Evolutionary conservation across 2,888 invertebrate species (phyloP).

Genomic region (Chalcosyrphus nemorum): DNA sequence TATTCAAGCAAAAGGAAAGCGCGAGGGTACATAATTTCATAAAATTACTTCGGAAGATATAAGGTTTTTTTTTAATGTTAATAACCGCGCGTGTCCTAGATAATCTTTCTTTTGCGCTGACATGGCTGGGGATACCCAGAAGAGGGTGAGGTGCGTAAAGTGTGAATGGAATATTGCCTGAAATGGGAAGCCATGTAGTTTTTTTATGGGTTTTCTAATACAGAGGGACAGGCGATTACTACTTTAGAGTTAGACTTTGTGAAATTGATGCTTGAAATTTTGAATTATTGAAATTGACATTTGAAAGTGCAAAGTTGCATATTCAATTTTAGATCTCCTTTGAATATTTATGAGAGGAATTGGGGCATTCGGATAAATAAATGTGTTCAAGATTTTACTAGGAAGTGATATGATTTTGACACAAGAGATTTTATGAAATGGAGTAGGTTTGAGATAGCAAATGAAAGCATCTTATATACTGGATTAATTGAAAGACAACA

Average conservation of each 20-base stretch:
- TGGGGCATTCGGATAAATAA: too few species aligned
- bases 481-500: too few species aligned
- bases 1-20: conserved; percentile 1
- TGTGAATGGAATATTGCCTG: neutral
- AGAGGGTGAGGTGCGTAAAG: neutral
- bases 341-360: conserved; percentile 41
- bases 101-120: conserved; percentile 21
- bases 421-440: too few species aligned
- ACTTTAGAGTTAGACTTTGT: conserved; percentile 28
- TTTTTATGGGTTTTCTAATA: neutral
- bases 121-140: neutral
- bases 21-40: neutral
- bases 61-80: neutral
- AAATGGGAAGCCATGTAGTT: neutral
- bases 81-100: conserved; percentile 24
- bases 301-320: conserved; percentile 14
- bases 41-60: neutral
- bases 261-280: conserved; percentile 56
- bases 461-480: too few species aligned
- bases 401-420: too few species aligned
- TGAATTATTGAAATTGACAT: conserved; percentile 59
- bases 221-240: conserved; percentile 12
- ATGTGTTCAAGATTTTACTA: too few species aligned
- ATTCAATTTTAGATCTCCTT: neutral
- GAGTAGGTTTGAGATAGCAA: too few species aligned